Evolutionary conservation across 2,888 invertebrate genomes (phyloP).

Genomic region (Crepidodera aurea): DNA sequence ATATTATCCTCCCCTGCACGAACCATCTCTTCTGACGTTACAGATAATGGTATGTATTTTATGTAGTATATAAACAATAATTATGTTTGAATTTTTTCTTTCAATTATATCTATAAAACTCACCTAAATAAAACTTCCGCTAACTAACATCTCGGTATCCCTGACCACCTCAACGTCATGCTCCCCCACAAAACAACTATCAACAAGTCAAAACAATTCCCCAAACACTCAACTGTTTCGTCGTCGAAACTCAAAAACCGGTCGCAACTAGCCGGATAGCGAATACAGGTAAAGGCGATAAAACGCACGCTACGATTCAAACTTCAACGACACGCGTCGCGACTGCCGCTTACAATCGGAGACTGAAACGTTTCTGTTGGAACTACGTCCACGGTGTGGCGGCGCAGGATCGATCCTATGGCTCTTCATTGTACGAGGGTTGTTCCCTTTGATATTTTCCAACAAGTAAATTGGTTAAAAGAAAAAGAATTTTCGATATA

Average conservation of each 20-base stretch:
- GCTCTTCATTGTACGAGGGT: conserved; percentile 36
- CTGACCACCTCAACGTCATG: background rate
- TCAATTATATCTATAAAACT: too few relatives aligned
- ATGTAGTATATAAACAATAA: too few relatives aligned
- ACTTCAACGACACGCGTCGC: conserved; percentile 12
- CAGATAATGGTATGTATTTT: too few relatives aligned
- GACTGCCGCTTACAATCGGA: conserved; percentile 44
- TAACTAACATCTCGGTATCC: background rate
- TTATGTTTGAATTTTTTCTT: too few relatives aligned
- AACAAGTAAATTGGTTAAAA: too few relatives aligned
- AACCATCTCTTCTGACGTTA: too few relatives aligned
- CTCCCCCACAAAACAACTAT: background rate
- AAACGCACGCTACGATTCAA: background rate
- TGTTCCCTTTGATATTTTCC: too few relatives aligned
- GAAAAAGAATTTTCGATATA: too few relatives aligned
- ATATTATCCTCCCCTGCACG: too few relatives aligned
- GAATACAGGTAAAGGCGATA: background rate
- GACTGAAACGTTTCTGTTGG: conserved; percentile 46
- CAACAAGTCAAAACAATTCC: conserved; percentile 9
- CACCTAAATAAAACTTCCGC: too few relatives aligned
- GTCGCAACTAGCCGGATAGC: background rate
- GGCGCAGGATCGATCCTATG: conserved; percentile 15
- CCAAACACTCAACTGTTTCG: background rate
- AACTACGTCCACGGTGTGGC: conserved; percentile 40
- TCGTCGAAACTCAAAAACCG: conserved; percentile 15